Base-by-base conservation (phyloP, 2,888 invertebrate genomes). In the Balanococcus diminutus region DNA sequence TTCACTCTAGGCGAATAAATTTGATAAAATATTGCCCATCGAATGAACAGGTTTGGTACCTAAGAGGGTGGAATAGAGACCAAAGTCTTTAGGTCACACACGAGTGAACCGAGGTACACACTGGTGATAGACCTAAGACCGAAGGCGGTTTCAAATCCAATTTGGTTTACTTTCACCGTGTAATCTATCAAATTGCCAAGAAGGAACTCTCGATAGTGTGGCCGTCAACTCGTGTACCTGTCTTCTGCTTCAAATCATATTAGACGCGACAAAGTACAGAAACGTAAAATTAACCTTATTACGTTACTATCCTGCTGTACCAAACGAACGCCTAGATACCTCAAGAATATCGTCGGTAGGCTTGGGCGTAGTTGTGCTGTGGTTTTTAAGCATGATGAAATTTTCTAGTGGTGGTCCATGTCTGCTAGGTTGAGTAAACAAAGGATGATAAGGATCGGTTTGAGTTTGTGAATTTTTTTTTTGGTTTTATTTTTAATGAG, bases 281-380 rank as follows among this genome's bases (percentile, higher is more conserved):
- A 28, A 67, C 28, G 61, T 25, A 25, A 67, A 67, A 67, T 67
- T 67, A 67, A 67, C 61, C 61, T 25, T 67, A 67, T 67, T 67
- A 67, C 28, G 25, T 67, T 25, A 28, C 28, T 25, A 5, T n/a
- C 28, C 3, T 2, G 51, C 19, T n/a, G n/a, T n/a, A n/a, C n/a
- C n/a, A n/a, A n/a, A n/a, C 42, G 16, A 42, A 42, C 36, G 36
- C 36, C 36, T 36, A 36, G 36, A 8, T 36, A 36, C 36, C 36
- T 36, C 8, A 8, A 11, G 42, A 6, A 42, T 9, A n/a, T n/a
- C n/a, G n/a, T n/a, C n/a, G n/a, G n/a, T n/a, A n/a, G n/a, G n/a
- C n/a, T n/a, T n/a, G n/a, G n/a, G 1, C 42, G 42, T 42, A 42
- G 11, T 42, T 42, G 16, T 16, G n/a, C n/a, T n/a, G 42, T 11